Base-by-base conservation (phyloP, 2,888 invertebrate species). In the Philereme vetulata region DNA sequence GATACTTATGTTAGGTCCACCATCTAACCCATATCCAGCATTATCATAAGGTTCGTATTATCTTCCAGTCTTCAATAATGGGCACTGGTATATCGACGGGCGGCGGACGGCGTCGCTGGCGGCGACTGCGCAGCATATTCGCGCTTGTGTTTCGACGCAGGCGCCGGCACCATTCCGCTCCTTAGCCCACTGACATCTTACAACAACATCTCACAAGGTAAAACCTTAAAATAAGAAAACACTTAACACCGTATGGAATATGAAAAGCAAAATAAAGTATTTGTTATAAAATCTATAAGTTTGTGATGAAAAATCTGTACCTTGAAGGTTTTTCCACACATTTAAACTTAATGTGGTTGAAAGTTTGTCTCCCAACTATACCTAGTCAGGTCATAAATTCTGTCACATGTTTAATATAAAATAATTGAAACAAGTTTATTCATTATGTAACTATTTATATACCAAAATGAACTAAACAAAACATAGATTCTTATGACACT, bases 121-220 rank as follows among this genome's bases (percentile, higher is more conserved):
- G 96, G 88, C 94, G 97, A 11, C 92, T 97, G 60, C 94, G 97
- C 77, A 96, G 96, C 72, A 96, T 97, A 79, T 96, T 97, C 80
- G 96, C 96, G 51, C 93, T 97, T 67, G 96, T 97, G 64, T 97
- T 97, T 85, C 94, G 95, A 65, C 90, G 94, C 61, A 93, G 94
- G 70, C 90, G 94, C 62, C 90, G 91, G 7, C 85, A 84, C n/a
- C 81, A 82, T 55, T 68, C 84, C 42, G 73, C 81, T 60, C 85
- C 85, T 32, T 86, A 79, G 76, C 38, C 35, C 68, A 60, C 58
- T 74, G 64, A 74, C 67, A 42, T 54, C 47, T 47, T 49, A 44
- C 8, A 49, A 42, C 36, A 44, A 49, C 44, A 52, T 10, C 43
- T 43, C 2, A 21, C 1, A 21, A n/a, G 46, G 33, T 33, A 46